Base-by-base conservation (phyloP, 2,797 vertebrate species). In the Sebastiscus tertius region DNA sequence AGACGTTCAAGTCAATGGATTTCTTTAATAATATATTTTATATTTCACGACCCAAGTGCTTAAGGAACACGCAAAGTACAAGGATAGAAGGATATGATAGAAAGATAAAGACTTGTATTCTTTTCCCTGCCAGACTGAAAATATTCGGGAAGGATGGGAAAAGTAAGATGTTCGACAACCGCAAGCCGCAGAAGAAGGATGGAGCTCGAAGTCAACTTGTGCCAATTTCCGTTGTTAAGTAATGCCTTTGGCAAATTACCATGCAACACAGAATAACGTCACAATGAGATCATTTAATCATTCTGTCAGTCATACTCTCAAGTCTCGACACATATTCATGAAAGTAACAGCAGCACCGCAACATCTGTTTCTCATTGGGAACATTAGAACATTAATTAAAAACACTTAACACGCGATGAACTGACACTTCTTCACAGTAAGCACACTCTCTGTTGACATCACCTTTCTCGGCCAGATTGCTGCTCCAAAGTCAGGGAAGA, bases 401-500 rank as follows among this genome's bases (percentile, higher is more conserved):
- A 26, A 67, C 52, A 18, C 18, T 14, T 18, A 26, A n/a, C 36
- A 75, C 34, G 64, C 11, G 4, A 34, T 36, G 11, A 64, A 12
- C 8, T 18, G 20, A 22, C 11, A 29, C 52, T 33, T 61, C 18
- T n/a, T 65, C 65, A 49, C 39, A 46, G 42, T 46, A 46, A 46
- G 59, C 24, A 61, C 14, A 65, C 12, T 42, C 9, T 7, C 26
- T 26, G 24, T 18, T 60, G 13, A 29, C 20, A 2, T 93, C 89
- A 99, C 99, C 97, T 99, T 99, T 93, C 95, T 96, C 2, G 98
- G 98, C 94, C 94, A 94, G 92, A 99, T 97, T 22, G 95, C 95
- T 82, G 99, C 99, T 73, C 99, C 99, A 87, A 99, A 97, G 87
- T 99, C 98, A 46, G 98, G 98, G 80, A 99, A 99, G 65, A 99